These are phyloP conservation scores for Poecile atricapillus DNA, from an alignment of 2,113 vertebrate species.

Conservation along the genomic window DNA sequence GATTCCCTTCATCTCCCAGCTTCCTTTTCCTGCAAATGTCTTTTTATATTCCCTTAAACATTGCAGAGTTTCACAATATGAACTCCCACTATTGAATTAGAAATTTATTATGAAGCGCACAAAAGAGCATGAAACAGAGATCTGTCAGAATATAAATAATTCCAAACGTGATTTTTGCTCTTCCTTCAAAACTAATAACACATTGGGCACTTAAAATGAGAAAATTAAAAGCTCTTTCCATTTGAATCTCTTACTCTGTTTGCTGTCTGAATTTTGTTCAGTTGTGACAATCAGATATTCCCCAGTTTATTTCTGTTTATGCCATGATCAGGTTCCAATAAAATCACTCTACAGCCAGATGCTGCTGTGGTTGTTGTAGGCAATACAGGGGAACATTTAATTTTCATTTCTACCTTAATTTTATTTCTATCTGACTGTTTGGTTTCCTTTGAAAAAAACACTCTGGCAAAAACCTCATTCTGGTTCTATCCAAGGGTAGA, in stretches of 20 bases:
- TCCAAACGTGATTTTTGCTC: not conserved
- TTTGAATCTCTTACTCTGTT: not conserved
- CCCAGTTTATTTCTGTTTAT: not conserved
- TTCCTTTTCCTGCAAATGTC: not conserved
- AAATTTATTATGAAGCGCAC: not conserved
- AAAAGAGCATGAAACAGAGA: not conserved
- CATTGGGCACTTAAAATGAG: not conserved
- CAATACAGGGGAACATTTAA: not conserved
- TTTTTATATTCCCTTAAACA: not conserved
- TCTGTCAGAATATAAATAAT: not conserved
- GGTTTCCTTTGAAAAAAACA: not conserved
- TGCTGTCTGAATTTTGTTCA: not conserved
- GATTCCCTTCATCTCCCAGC: not conserved
- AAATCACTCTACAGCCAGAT: not conserved
- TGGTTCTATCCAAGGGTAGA: not conserved
- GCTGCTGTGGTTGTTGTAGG: not conserved
- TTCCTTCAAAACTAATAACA: not conserved
- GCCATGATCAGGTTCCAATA: not conserved
- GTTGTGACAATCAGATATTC: not conserved
- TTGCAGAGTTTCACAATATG: not conserved
- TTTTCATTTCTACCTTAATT: not conserved
- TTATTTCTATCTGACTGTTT: not conserved
- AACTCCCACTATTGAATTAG: not conserved
- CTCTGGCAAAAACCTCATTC: not conserved
- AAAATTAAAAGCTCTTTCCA: not conserved